Evolutionary conservation across 2,888 invertebrate species (phyloP).

Genomic region (Macrosoma leucophasiata): DNA sequence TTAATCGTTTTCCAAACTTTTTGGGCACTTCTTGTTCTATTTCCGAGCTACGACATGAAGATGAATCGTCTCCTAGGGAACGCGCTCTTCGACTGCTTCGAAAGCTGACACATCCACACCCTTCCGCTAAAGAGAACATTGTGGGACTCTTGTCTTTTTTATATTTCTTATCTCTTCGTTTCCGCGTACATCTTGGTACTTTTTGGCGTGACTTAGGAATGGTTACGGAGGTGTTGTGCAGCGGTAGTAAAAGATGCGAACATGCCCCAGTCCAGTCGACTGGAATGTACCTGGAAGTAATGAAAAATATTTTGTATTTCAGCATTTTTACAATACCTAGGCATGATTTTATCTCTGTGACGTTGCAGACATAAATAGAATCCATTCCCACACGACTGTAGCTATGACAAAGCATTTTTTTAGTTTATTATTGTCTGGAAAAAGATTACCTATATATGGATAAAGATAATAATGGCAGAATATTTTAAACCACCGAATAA

Average conservation of each 20-base stretch:
- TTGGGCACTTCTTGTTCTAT: conserved; percentile 68
- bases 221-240: conserved; percentile 30
- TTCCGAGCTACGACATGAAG: conserved; percentile 68
- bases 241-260: conserved; percentile 12
- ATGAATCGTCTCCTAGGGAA: conserved; percentile 61
- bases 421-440: too few species aligned
- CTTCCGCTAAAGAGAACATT: conserved; percentile 68
- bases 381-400: too few species aligned
- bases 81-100: conserved; percentile 54
- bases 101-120: conserved; percentile 68
- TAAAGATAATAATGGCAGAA: too few species aligned
- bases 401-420: too few species aligned
- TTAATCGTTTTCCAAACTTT: conserved; percentile 49
- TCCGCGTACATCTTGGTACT: conserved; percentile 62
- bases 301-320: too few species aligned
- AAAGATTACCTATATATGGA: too few species aligned
- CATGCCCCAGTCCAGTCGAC: conserved; percentile 33
- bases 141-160: conserved; percentile 64
- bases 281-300: conserved; percentile 32
- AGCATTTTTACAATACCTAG: too few species aligned
- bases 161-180: conserved; percentile 67
- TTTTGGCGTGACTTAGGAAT: conserved; percentile 64
- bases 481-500: too few species aligned
- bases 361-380: too few species aligned
- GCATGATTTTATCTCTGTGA: too few species aligned